A percentile compares a stretch with the other conserved stretches of the same genome.
Conservation (phyloP, 2,888 invertebrate species). For the Trachelus iudaicus region DNA sequence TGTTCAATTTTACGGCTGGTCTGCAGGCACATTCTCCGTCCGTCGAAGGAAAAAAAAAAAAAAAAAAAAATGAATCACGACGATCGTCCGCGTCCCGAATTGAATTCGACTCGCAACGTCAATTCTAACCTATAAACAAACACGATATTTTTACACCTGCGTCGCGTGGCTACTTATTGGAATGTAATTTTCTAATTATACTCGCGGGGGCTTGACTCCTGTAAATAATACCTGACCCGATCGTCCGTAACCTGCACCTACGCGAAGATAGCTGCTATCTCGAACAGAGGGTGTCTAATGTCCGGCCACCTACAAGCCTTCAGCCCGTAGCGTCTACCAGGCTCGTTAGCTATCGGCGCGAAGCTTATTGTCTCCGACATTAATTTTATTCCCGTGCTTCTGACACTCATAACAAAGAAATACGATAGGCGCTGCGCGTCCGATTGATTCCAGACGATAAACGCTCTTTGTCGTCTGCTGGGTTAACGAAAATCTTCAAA, state of each 20-base stretch:
- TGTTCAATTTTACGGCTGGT: neutral
- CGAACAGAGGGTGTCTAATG: constrained; percentile 42
- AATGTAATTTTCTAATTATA: constrained; percentile 41
- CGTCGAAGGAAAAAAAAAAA: no score
- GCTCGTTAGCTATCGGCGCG: constrained; percentile 23
- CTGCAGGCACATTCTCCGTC: neutral
- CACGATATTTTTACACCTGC: neutral
- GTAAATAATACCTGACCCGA: neutral
- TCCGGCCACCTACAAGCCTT: constrained; percentile 44
- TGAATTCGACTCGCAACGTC: neutral
- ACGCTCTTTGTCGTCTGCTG: neutral
- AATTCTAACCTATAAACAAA: neutral
- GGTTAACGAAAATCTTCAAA: neutral
- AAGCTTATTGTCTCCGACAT: constrained; percentile 49
- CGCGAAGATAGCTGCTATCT: constrained; percentile 49
- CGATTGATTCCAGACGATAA: constrained; percentile 23
- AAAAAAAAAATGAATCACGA: neutral
- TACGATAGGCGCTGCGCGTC: constrained; percentile 33
- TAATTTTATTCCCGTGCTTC: constrained; percentile 40
- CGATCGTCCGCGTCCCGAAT: neutral
- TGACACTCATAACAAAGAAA: constrained; percentile 41
- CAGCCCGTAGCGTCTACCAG: constrained; percentile 6
- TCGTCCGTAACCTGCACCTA: neutral
- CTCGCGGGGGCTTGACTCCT: constrained; percentile 8
- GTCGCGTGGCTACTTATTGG: constrained; percentile 9